Percentiles rank a stretch among this genome's conserved stretches.
Conservation (phyloP, 2,797 vertebrate species). For the Channa striata region DNA sequence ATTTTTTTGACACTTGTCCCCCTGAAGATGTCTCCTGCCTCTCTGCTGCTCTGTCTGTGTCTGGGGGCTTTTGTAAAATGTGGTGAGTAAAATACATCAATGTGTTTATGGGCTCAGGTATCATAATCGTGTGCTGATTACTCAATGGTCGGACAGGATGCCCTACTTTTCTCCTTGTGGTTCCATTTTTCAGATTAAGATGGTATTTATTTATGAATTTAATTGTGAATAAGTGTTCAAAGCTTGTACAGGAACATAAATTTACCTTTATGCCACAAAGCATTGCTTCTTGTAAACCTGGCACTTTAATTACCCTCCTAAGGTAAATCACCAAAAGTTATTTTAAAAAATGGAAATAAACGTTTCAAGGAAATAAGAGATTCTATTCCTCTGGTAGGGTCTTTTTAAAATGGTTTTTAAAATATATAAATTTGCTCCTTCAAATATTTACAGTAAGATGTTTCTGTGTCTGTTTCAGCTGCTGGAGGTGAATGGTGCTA, state of each 20-base stretch:
- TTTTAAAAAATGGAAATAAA: too few relatives aligned
- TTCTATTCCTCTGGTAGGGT: too few relatives aligned
- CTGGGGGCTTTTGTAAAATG: slow-evolving; percentile 21
- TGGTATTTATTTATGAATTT: not conserved
- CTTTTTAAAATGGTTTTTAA: not conserved
- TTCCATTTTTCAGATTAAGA: not conserved
- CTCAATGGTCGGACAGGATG: too few relatives aligned
- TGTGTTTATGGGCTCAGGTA: too few relatives aligned
- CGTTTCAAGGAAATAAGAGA: too few relatives aligned
- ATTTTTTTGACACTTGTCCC: too few relatives aligned
- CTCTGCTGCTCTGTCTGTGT: slow-evolving; percentile 37
- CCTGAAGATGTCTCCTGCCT: slow-evolving; percentile 44
- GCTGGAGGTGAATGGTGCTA: slow-evolving; percentile 72
- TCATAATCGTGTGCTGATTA: too few relatives aligned
- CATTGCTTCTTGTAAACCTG: too few relatives aligned
- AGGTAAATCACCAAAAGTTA: too few relatives aligned
- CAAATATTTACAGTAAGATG: not conserved
- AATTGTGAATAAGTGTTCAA: not conserved
- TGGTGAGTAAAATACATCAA: slow-evolving; percentile 50
- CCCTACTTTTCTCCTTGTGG: not conserved
- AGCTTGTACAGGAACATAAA: too few relatives aligned
- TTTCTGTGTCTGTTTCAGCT: slow-evolving; percentile 43
- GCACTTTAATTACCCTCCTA: too few relatives aligned
- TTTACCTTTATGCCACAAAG: too few relatives aligned
- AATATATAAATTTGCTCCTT: not conserved